Evolutionary conservation across 2,797 vertebrate genomes (phyloP), one percentile per base, ranked within the genome.

Genomic region (Coilia nasus): DNA sequence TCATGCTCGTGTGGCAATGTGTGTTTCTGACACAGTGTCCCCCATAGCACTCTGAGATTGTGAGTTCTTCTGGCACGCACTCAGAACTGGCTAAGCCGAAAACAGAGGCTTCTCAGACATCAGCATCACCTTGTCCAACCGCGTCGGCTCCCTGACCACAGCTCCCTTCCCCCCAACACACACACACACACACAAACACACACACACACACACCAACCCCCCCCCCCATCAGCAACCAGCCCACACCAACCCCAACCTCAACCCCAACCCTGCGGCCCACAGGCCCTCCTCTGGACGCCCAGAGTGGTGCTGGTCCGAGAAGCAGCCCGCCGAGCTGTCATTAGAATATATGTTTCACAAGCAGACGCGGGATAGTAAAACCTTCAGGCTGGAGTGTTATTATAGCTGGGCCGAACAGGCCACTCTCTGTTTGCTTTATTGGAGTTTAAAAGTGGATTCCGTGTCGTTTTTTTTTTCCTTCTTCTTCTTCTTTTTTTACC

Each of bases 311-410:
- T 84, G 80, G 78, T 85, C 84, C 28, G 90, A 75, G 28, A 1
- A 15, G 28, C 15, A 14, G 67, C 28, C 89, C 90, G 90, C 90
- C 90, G 89, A 94, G 92, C 91, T 83, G 94, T 95, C 94, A 94
- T 95, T 95, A 95, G 93, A 94, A 93, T 94, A 92, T 92, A 92
- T 94, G 95, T 95, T 95, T 95, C 95, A 95, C 93, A 92, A 94
- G 94, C 93, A 86, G 91, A 93, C 90, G 90, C 75, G 93, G 94
- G 92, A 94, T 92, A 93, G 94, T 96, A 95, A 96, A 96, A 95
- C 91, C 91, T 91, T 93, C 92, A 88, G 89, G 90, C 91, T 92
- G 90, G 91, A 83, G 25, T 94, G 94, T 94, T 95, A 92, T 94
- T 94, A 88, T 94, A 95, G 94, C 94, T 93, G 93, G 81, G 90